Percentiles rank a stretch among this genome's conserved stretches.
Evolutionary conservation across 1,140 invertebrate genomes (phyloP).

Genomic region (Papilio aristodemus): DNA sequence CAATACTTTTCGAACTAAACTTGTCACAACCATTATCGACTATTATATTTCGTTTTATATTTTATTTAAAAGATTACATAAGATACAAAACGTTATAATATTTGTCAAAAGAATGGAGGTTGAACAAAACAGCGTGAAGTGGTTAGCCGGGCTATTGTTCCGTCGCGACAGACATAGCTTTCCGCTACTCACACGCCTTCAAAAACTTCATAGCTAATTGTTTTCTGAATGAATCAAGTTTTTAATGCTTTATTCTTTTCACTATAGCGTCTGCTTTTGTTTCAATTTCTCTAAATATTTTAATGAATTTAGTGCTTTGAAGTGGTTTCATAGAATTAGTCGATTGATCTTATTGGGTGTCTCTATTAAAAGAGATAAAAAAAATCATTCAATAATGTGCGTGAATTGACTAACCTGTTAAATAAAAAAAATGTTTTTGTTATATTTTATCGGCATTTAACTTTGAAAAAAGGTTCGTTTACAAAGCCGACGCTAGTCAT

Average conservation of each 20-base stretch:
- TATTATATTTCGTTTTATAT: not conserved
- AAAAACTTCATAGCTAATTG: conserved; percentile 32
- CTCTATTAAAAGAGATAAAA: not conserved
- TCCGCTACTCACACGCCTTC: conserved; percentile 31
- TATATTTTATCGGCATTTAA: conserved; percentile 6
- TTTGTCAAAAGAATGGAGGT: conserved; percentile 25
- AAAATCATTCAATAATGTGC: too few relatives aligned
- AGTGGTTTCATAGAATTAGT: not conserved
- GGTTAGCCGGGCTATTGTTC: conserved; percentile 23
- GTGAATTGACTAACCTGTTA: too few relatives aligned
- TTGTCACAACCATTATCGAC: not conserved
- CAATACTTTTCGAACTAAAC: too few relatives aligned
- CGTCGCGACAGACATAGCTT: conserved; percentile 23
- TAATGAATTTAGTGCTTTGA: not conserved
- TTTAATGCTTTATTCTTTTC: conserved; percentile 23
- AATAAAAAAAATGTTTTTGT: conserved; percentile 15
- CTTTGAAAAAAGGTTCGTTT: conserved; percentile 30
- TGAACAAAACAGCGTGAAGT: conserved; percentile 32
- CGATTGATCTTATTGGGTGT: not conserved
- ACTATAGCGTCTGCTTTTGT: not conserved
- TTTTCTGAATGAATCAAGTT: conserved; percentile 25
- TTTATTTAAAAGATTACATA: not conserved
- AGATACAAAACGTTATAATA: conserved; percentile 12
- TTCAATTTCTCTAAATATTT: not conserved
- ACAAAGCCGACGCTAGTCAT: conserved; percentile 27